Percentiles rank a stretch among this genome's conserved stretches.
phyloP scores from a whole-genome alignment of 2,888 invertebrate genomes.

The Cerceris rybyensis region DNA sequence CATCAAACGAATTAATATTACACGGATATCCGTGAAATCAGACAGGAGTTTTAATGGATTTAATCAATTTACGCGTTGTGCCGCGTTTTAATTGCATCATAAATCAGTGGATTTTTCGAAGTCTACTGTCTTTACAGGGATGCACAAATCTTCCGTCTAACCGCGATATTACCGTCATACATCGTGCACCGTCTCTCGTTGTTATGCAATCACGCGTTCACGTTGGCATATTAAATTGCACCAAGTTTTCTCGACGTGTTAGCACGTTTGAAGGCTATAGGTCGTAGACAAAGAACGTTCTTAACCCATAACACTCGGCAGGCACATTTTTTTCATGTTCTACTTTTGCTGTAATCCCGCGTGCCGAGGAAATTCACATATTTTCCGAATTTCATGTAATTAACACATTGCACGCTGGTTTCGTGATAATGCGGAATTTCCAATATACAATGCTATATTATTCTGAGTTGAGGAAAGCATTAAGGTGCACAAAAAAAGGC shows the following conservation, averaged over 20 bases:
- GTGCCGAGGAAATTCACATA: no score
- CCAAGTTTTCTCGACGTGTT: neutral
- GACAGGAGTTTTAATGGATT: constrained; percentile 46
- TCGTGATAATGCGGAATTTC: no score
- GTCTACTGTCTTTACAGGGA: neutral
- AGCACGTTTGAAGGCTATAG: neutral
- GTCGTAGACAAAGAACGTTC: no score
- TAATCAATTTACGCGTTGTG: constrained; percentile 42
- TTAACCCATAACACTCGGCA: no score
- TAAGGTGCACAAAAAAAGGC: no score
- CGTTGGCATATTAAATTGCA: neutral
- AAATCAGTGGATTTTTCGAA: constrained; percentile 28
- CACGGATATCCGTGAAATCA: constrained; percentile 40
- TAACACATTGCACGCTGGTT: no score
- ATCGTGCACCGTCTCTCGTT: neutral
- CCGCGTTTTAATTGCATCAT: constrained; percentile 44
- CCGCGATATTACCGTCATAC: neutral
- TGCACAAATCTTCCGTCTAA: neutral
- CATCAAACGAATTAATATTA: constrained; percentile 49
- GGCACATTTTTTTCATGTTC: no score
- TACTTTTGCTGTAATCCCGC: no score
- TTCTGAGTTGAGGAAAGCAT: no score
- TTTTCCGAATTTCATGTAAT: no score
- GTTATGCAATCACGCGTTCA: neutral
- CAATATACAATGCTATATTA: no score